These are phyloP conservation scores for Lordiphosa fenestrarum DNA, from an alignment of 2,888 invertebrate species.

Conservation along the genomic window DNA sequence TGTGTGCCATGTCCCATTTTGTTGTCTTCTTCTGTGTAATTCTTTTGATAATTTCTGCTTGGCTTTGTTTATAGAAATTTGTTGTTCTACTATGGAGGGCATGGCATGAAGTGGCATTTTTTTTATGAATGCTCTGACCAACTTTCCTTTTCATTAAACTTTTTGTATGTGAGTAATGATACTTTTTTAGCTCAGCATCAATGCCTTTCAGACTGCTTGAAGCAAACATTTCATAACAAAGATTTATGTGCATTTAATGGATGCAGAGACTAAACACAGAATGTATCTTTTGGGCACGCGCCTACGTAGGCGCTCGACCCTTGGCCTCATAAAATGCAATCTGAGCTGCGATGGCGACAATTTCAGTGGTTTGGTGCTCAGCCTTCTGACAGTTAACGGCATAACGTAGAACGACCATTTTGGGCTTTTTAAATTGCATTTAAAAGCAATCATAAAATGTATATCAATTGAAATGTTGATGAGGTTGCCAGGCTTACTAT, in stretches of 20 bases:
- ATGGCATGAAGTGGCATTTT: constrained; percentile 36
- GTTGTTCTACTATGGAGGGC: constrained; percentile 20
- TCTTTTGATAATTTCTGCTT: constrained; percentile 34
- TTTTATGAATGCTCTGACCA: constrained; percentile 28
- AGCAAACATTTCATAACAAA: constrained; percentile 38
- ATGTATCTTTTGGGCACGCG: constrained; percentile 25
- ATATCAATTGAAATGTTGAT: no score
- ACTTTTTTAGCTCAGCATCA: constrained; percentile 21
- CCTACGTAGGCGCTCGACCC: constrained; percentile 37
- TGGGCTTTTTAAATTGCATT: constrained; percentile 7
- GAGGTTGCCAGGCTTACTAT: no score
- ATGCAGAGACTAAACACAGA: constrained; percentile 15
- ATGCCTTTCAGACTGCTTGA: constrained; percentile 11
- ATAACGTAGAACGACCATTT: constrained; percentile 12
- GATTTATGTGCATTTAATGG: constrained; percentile 47
- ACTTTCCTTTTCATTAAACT: constrained; percentile 40
- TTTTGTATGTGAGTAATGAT: constrained; percentile 19
- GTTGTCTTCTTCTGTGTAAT: constrained; percentile 27
- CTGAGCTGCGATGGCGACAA: constrained; percentile 19
- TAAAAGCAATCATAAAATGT: constrained; percentile 14
- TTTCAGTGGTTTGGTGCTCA: constrained; percentile 23
- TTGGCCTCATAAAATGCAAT: constrained; percentile 38
- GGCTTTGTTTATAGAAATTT: constrained; percentile 43
- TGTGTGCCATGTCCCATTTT: constrained; percentile 38
- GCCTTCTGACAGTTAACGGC: constrained; percentile 34